Base-by-base conservation (phyloP, 1,140 invertebrate genomes). In the Bombus vancouverensis region DNA sequence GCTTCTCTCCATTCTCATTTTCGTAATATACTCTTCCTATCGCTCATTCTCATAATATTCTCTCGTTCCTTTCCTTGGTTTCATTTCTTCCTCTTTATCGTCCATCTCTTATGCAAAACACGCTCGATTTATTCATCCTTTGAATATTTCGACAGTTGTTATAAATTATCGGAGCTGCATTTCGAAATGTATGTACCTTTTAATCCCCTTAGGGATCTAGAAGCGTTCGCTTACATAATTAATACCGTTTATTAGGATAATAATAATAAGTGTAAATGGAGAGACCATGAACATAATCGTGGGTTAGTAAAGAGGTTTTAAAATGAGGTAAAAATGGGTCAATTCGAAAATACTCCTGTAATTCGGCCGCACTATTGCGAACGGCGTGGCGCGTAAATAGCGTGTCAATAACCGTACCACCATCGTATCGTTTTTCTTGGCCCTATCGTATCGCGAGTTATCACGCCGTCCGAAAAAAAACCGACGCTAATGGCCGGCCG, bases 401-500 rank as follows among this genome's bases (percentile, higher is more conserved):
- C 25, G 59, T 76, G 81, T 68, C 73, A 57, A 83, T 83, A 83
- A 83, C 59, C 39, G 34, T 44, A 39, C 34, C 15, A 8, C 22
- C 59, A 10, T 22, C 9, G 53, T 71, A 71, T 59, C 65, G 75
- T 37, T 74, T 70, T 34, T 73, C 32, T 68, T 25, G 34, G 12
- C 34, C 18, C 68, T 66, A 86, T 79, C 53, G 83, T 72, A 82
- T 82, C 79, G 34, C 66, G 44, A 79, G 78, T 89, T 90, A 87
- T 90, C 73, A 76, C 86, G 44, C 57, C 53, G 77, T 68, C 44
- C 57, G 53, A 22, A 0, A 37, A 68, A 68, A 83, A 77, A 77
- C 44, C 34, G 44, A 71, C 57, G 71, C 47, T 90, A 89, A 90
- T 87, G 82, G 89, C 57, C 47, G 59, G 70, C 39, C 76, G 74